Percentiles rank a stretch among this genome's conserved stretches.
These are phyloP conservation scores for Bujurquina vittata DNA, from an alignment of 2,113 vertebrate genomes.

Conservation along the genomic window DNA sequence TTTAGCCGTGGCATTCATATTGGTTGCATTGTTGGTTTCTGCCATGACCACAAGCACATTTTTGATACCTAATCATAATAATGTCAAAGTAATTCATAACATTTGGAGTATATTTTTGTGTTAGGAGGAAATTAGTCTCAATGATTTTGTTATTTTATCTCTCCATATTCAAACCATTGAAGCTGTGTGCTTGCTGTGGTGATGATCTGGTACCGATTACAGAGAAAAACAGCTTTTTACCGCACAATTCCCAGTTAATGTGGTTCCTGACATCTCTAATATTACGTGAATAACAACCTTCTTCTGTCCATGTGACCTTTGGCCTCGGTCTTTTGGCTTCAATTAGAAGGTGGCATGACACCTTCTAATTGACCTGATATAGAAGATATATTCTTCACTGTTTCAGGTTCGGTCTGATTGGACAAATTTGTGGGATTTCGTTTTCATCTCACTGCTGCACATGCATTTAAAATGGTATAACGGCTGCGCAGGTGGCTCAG, in stretches of 20 bases:
- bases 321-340: neutral
- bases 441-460: neutral
- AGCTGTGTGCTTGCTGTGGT: neutral
- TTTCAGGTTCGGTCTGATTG: neutral
- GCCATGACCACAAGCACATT: neutral
- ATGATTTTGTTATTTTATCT: constrained; percentile 12
- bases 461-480: neutral
- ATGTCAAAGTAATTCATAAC: constrained; percentile 15
- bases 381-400: neutral
- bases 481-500: too few species aligned
- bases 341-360: neutral
- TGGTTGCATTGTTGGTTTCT: neutral
- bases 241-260: constrained; percentile 16
- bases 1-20: constrained; percentile 12
- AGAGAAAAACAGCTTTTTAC: neutral
- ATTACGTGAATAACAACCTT: constrained; percentile 36
- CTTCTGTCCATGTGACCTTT: constrained; percentile 38
- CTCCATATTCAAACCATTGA: neutral
- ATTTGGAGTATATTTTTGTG: neutral
- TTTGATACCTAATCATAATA: constrained; percentile 4
- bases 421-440: neutral
- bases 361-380: neutral
- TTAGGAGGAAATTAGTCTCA: neutral
- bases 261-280: constrained; percentile 33
- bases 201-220: constrained; percentile 10